Evolutionary conservation across 2,113 vertebrate species (phyloP).

Genomic region (Microcebus ravelobensis): DNA sequence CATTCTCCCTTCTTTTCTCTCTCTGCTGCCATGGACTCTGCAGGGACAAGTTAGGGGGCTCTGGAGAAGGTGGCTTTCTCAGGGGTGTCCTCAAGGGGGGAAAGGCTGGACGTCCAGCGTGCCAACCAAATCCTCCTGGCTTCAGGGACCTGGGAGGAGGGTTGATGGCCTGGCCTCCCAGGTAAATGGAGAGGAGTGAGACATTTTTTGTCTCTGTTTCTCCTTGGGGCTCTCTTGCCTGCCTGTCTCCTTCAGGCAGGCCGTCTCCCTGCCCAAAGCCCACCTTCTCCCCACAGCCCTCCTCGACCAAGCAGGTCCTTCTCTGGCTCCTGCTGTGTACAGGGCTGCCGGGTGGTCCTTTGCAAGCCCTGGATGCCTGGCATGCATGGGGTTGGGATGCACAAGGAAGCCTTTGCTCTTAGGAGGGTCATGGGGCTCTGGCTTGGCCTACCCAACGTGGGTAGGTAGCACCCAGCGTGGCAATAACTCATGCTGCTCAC

Average conservation of each 20-base stretch:
- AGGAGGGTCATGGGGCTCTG: not conserved
- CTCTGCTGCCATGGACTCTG: not conserved
- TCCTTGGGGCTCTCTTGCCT: not conserved
- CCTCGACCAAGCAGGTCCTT: not conserved
- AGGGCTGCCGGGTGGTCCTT: not conserved
- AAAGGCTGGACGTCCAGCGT: not conserved
- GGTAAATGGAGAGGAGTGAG: not conserved
- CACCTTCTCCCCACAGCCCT: not conserved
- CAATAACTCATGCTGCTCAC: not conserved
- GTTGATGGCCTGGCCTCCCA: not conserved
- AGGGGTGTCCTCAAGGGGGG: not conserved
- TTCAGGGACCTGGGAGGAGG: not conserved
- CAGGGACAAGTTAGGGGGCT: not conserved
- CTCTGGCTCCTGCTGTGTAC: not conserved
- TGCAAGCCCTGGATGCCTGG: not conserved
- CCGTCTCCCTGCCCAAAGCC: not conserved
- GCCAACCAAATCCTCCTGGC: not conserved
- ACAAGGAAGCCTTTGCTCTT: not conserved
- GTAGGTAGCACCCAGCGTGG: not conserved
- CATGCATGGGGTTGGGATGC: no score
- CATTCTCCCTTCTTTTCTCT: no score
- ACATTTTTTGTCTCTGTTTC: not conserved
- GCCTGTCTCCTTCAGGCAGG: not conserved
- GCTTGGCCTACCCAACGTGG: not conserved
- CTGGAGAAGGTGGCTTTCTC: not conserved